Conservation (phyloP, 1,140 invertebrate species). For the Heliothis subflexa region DNA sequence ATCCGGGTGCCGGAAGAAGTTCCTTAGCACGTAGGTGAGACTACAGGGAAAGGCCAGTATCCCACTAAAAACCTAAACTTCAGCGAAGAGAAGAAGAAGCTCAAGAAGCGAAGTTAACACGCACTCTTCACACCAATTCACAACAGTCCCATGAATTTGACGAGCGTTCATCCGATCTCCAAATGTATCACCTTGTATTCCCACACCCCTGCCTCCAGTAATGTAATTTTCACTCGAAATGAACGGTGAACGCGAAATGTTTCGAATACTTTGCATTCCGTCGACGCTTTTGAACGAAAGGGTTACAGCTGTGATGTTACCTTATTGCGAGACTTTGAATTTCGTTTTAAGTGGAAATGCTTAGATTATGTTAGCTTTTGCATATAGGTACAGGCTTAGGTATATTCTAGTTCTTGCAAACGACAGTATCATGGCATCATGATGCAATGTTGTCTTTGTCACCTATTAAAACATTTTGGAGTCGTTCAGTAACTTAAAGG, state of each 20-base stretch:
- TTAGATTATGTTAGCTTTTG: neutral
- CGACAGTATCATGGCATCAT: too few relatives aligned
- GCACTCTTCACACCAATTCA: neutral
- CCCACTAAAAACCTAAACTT: too few relatives aligned
- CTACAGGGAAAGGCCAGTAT: too few relatives aligned
- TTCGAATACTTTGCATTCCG: neutral
- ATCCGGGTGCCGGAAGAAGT: too few relatives aligned
- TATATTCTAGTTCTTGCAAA: too few relatives aligned
- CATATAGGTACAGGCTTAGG: too few relatives aligned
- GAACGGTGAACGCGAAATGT: neutral
- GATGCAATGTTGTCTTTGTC: too few relatives aligned
- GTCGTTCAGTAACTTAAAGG: too few relatives aligned
- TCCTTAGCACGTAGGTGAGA: too few relatives aligned
- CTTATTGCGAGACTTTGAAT: constrained; percentile 9
- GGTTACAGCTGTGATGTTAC: neutral
- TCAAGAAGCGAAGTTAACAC: too few relatives aligned
- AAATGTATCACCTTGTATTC: constrained; percentile 3
- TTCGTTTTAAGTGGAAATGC: neutral
- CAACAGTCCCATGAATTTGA: neutral
- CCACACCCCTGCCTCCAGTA: neutral
- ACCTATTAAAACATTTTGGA: too few relatives aligned
- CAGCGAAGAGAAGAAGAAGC: too few relatives aligned
- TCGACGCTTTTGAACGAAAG: neutral
- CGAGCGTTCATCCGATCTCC: neutral
- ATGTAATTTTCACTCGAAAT: constrained; percentile 22